Evolutionary conservation across 2,888 invertebrate species (phyloP).

Genomic region (Phyto melanocephala): DNA sequence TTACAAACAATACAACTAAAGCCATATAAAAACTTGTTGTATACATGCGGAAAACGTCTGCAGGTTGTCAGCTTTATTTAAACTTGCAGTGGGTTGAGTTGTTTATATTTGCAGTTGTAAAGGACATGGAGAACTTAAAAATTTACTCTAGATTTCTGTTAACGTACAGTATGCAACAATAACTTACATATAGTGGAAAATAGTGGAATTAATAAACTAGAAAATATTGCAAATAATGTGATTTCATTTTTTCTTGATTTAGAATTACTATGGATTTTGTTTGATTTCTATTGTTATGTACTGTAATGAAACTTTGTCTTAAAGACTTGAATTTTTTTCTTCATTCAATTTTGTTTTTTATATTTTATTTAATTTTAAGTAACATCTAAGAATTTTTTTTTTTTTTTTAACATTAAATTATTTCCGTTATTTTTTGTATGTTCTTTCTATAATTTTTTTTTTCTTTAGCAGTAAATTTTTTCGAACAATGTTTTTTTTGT

Average conservation of each 20-base stretch:
- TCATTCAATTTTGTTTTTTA: constrained; percentile 28
- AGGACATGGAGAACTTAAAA: neutral
- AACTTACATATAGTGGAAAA: neutral
- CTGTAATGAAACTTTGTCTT: constrained; percentile 48
- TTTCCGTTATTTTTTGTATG: constrained; percentile 9
- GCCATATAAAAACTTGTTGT: neutral
- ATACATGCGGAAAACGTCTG: too few relatives aligned
- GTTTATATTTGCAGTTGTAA: neutral
- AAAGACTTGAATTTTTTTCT: constrained; percentile 40
- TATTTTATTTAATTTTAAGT: constrained; percentile 51
- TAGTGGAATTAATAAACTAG: neutral
- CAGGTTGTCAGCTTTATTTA: too few relatives aligned
- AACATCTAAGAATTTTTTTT: constrained; percentile 59
- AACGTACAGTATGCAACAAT: constrained; percentile 23
- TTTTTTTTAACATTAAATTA: constrained; percentile 58
- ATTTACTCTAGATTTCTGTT: neutral
- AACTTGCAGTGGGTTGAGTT: too few relatives aligned
- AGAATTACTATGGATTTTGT: neutral
- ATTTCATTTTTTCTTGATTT: too few relatives aligned
- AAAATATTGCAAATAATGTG: neutral
- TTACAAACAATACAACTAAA: neutral
- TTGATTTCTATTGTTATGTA: constrained; percentile 24
- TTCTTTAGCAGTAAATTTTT: constrained; percentile 41
- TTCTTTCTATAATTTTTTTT: constrained; percentile 30
- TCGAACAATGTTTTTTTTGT: constrained; percentile 61